Evolutionary conservation across 2,113 vertebrate genomes (phyloP), one percentile per base, ranked within the genome.

Genomic region (Delphinus delphis): DNA sequence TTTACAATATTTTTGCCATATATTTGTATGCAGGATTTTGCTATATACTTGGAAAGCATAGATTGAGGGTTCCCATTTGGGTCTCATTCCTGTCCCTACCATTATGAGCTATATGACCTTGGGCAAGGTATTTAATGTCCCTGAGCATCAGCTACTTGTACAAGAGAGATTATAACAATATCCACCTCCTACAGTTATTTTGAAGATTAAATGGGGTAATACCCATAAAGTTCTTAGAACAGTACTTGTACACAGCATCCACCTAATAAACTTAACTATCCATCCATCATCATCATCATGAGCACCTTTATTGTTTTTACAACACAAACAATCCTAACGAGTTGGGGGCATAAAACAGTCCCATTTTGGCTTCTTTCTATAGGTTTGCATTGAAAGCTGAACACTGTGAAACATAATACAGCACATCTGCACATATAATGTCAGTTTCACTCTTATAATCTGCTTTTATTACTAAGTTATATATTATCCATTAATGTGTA

Each of bases 381-480:
- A 12, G 38, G 8, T 50, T 65, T 81, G 4, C 33, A 17, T 9
- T 65, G 4, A 26, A 6, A 89, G 20, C 17, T 83, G 58, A 60
- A n/a, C 58, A 5, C n/a, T 2, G 1, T 2, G 17, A 23, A 83
- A 12, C 1, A 5, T 55, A 9, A 38, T 60, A 3, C 31, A 33
- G 50, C 21, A 18, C 8, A 5, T 28, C 33, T 76, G 21, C 17
- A 65, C 13, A 11, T 68, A 20, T 2, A 38, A 36, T 3, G 3
- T 17, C 36, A 62, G 0, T 26, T 90, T 53, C 13, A 5, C 17
- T 50, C 31, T 55, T 63, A 10, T 10, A 68, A 41, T 8, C 8
- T 90, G 14, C 50, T 95, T 8, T 47, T 31, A 9, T 58, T 18
- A 13, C 23, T 53, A 33, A 71, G 5, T 65, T 67, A 38, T 28